Conservation (phyloP, 2,888 invertebrate genomes). For the Barypeithes pellucidus region DNA sequence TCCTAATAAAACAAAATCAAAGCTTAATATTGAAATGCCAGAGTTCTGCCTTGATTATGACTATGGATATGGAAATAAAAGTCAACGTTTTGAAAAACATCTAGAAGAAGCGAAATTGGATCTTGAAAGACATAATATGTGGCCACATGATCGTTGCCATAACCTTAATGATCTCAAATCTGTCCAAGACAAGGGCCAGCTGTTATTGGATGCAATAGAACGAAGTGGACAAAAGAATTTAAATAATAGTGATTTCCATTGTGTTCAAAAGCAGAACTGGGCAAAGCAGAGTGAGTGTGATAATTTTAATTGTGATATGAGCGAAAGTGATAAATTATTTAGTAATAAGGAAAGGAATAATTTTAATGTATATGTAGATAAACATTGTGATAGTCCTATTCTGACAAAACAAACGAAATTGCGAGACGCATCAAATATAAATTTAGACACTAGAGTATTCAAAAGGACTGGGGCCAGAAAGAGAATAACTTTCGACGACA, state of each 20-base stretch:
- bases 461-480: slow-evolving; percentile 61
- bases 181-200: slow-evolving; percentile 64
- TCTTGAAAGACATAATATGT: slow-evolving; percentile 38
- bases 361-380: slow-evolving; percentile 66
- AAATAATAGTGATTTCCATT: slow-evolving; percentile 27
- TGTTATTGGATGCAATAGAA: slow-evolving; percentile 69
- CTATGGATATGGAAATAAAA: slow-evolving; percentile 37
- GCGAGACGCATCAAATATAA: slow-evolving; percentile 57
- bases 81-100: slow-evolving; percentile 47
- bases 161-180: slow-evolving; percentile 66
- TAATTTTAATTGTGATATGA: slow-evolving; percentile 66
- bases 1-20: slow-evolving; percentile 26
- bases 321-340: slow-evolving; percentile 69
- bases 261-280: slow-evolving; percentile 53
- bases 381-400: slow-evolving; percentile 69
- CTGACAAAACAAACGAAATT: slow-evolving; percentile 55
- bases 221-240: slow-evolving; percentile 62
- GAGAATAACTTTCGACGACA: slow-evolving; percentile 65
- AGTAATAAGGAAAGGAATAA: slow-evolving; percentile 67
- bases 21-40: slow-evolving; percentile 13
- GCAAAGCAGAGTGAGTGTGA: slow-evolving; percentile 64
- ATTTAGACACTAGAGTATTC: slow-evolving; percentile 49
- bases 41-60: background rate
- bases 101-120: slow-evolving; percentile 52
- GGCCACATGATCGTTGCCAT: slow-evolving; percentile 51